A percentile compares a stretch with the other conserved stretches of the same genome.
Evolutionary conservation across 1,140 invertebrate species (phyloP).

Genomic region (Rhizoglyphus robini): DNA sequence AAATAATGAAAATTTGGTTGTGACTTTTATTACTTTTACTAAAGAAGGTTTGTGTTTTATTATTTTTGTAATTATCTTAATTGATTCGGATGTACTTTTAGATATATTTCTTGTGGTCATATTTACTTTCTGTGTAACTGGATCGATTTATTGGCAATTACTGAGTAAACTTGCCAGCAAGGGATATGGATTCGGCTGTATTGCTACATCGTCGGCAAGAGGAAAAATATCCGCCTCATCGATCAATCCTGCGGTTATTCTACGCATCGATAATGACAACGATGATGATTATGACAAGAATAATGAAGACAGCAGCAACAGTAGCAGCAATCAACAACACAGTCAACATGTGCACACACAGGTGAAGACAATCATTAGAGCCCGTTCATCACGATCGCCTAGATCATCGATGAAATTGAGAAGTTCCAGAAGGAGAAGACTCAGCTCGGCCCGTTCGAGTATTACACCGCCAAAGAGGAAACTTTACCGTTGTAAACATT

Average conservation of each 20-base stretch:
- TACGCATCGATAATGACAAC: too few species aligned
- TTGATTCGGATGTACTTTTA: background rate
- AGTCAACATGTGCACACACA: too few species aligned
- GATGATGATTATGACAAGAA: too few species aligned
- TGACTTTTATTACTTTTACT: background rate
- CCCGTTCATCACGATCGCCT: too few species aligned
- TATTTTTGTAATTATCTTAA: constrained; percentile 1
- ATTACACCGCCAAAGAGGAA: background rate
- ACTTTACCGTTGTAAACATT: constrained; percentile 10
- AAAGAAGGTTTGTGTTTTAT: background rate
- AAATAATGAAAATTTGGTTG: background rate
- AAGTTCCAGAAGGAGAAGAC: too few species aligned
- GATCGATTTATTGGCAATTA: constrained; percentile 1
- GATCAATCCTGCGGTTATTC: too few species aligned
- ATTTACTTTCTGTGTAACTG: background rate
- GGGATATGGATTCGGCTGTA: background rate
- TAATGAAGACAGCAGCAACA: too few species aligned
- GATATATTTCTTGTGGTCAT: background rate
- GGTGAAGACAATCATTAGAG: too few species aligned
- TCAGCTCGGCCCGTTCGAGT: too few species aligned
- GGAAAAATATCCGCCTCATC: background rate
- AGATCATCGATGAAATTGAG: too few species aligned
- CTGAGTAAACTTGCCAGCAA: background rate
- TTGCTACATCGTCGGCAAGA: too few species aligned
- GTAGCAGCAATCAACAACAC: too few species aligned